Base-by-base conservation (phyloP, 1,140 invertebrate genomes). In the Myzus persicae region DNA sequence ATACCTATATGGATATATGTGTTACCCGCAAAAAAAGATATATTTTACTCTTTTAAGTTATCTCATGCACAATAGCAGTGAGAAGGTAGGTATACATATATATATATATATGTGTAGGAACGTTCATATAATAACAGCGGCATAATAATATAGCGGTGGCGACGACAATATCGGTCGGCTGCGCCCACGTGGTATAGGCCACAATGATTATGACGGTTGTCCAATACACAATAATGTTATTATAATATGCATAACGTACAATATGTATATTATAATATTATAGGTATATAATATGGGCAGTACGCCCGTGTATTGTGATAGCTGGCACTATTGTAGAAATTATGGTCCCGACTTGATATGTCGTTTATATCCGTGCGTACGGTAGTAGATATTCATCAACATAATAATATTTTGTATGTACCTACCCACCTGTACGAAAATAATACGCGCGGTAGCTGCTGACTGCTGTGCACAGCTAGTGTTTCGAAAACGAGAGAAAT, bases 31-130 rank as follows among this genome's bases (percentile, higher is more conserved):
- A 76, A 76, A 76, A 76, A 76, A 76, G 31, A 76, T 76, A 76
- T 76, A 76, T 76, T 76, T 76, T n/a, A 76, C 36, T 76, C 31
- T n/a, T 76, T 76, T 76, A 76, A 76, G 59, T 76, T n/a, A 76
- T 76, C 59, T 76, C 14, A 18, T n/a, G 31, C 31, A 76, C n/a
- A 76, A 76, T 67, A n/a, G 31, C 59, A 67, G 31, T 1, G 31
- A 67, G 31, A 67, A 67, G 31, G 59, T 67, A n/a, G 3, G 48
- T n/a, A n/a, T n/a, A n/a, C n/a, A n/a, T n/a, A n/a, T n/a, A n/a
- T n/a, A 22, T 22, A 46, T 46, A 46, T 7, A 54, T 54, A 54
- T 59, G 31, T 9, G 54, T 18, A n/a, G 59, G 11, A n/a, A n/a
- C 59, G 31, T 67, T 67, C 59, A 67, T 67, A 67, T 67, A 67